A percentile compares a stretch with the other conserved stretches of the same genome.
Conservation (phyloP, 2,797 vertebrate genomes). For the Graptemys geographica region DNA sequence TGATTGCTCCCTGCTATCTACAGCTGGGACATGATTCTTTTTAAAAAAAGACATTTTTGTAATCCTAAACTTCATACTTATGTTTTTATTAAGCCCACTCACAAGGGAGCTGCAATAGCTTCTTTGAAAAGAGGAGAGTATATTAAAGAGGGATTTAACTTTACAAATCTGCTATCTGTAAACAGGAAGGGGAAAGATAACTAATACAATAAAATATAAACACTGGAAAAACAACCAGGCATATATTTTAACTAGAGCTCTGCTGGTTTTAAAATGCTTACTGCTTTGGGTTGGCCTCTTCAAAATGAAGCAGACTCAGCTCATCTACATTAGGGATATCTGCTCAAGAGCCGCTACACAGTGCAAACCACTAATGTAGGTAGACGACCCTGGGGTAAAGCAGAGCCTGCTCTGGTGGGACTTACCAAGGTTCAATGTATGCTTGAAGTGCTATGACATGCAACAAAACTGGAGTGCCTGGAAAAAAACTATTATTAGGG, state of each 20-base stretch:
- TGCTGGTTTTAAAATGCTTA: not conserved
- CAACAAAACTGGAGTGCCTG: not conserved
- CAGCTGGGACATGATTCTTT: constrained; percentile 28
- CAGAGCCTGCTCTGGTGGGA: not conserved
- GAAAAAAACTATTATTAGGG: rapidly evolving
- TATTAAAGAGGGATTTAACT: constrained; percentile 54
- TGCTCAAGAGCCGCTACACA: not conserved
- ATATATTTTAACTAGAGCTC: constrained; percentile 29
- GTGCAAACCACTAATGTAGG: not conserved
- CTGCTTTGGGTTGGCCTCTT: constrained; percentile 13
- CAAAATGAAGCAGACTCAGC: not conserved
- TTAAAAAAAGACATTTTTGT: constrained; percentile 44
- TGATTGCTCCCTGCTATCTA: constrained; percentile 1
- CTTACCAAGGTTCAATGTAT: rapidly evolving
- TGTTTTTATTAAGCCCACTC: constrained; percentile 43
- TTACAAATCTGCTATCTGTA: constrained; percentile 32
- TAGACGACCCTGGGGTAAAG: not conserved
- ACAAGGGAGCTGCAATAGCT: constrained; percentile 11
- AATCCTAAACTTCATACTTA: constrained; percentile 36
- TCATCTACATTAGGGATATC: not conserved
- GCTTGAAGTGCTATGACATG: not conserved
- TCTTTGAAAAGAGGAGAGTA: constrained; percentile 31
- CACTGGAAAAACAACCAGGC: not conserved
- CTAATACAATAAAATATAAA: constrained; percentile 24
- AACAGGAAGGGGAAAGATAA: constrained; percentile 28